phyloP scores from a whole-genome alignment of 2,113 vertebrate genomes.

The Lepus europaeus region DNA sequence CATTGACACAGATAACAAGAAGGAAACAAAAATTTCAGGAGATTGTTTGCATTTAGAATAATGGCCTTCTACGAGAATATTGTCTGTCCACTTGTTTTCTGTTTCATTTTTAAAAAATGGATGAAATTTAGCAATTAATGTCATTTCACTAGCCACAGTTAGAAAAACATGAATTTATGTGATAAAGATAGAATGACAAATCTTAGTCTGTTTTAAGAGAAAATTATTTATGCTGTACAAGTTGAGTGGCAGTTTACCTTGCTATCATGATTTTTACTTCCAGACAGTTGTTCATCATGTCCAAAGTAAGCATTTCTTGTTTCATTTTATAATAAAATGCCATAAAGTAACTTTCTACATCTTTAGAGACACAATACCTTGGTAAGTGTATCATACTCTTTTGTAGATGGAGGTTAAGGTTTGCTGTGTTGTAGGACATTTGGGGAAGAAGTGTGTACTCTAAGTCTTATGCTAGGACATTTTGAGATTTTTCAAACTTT shows the following conservation, averaged over 20 bases:
- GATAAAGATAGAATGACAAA: conserved; percentile 29
- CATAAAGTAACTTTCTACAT: conserved; percentile 12
- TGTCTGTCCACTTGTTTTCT: background rate
- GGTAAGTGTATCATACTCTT: conserved; percentile 1
- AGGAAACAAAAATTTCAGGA: background rate
- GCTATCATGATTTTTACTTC: conserved; percentile 21
- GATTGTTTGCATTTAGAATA: background rate
- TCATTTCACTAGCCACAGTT: conserved; percentile 42
- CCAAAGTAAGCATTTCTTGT: background rate
- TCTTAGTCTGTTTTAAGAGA: conserved; percentile 31
- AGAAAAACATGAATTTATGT: background rate
- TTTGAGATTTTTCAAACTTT: conserved; percentile 18
- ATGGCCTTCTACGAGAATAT: background rate
- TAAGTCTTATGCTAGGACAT: background rate
- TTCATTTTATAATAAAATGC: conserved; percentile 26
- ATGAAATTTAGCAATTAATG: background rate
- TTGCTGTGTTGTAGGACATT: conserved; percentile 38
- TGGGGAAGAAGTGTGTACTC: background rate
- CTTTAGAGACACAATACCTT: background rate
- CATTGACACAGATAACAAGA: background rate
- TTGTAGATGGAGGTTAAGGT: background rate
- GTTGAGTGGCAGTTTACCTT: background rate
- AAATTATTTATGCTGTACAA: background rate
- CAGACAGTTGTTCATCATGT: background rate
- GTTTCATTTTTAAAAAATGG: background rate